Base-by-base conservation (phyloP, 2,113 vertebrate genomes). In the Ammodytes dubius region DNA sequence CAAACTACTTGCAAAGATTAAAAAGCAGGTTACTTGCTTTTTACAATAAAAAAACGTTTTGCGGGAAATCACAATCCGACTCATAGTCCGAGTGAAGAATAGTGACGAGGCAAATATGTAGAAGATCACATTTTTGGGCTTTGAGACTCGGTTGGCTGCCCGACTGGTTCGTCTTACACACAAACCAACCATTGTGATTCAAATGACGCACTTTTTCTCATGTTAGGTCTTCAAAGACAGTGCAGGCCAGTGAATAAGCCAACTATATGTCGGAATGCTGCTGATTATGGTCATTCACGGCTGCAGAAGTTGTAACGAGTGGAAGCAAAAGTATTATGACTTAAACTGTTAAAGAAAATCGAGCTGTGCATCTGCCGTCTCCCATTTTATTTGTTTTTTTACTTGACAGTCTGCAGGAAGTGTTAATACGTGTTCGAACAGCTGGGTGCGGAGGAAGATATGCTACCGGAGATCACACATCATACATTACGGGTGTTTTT, bases 121-220 rank as follows among this genome's bases (percentile, higher is more conserved):
- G 63, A 76, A 52, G 68, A 76, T 61, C 37, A 66, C 54, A 71
- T 78, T 85, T 60, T 50, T 14, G 80, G 64, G 63, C 65, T 85
- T 60, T 88, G 79, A 86, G 83, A 87, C 46, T 74, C 83, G 66
- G 61, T 39, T 27, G 54, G 77, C 72, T 81, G 69, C 49, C 77
- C 70, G 69, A 35, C 73, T 54, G 70, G 54, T 82, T 83, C 59
- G 75, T 57, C 67, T 84, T 39, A 61, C 83, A 61, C 83, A 92
- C 91, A 91, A 87, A 83, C 77, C 77, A 50, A 86, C 84, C 88
- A 88, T 88, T 91, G 90, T 90, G 89, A 81, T 79, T 81, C 83
- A 91, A 92, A 89, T 94, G 89, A 91, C 88, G 91, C 93, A 94
- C 89, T 85, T 89, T 88, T 69, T 0, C 83, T 74, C 84, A 40